phyloP scores from a whole-genome alignment of 1,140 invertebrate genomes.

The Cotesia glomerata region DNA sequence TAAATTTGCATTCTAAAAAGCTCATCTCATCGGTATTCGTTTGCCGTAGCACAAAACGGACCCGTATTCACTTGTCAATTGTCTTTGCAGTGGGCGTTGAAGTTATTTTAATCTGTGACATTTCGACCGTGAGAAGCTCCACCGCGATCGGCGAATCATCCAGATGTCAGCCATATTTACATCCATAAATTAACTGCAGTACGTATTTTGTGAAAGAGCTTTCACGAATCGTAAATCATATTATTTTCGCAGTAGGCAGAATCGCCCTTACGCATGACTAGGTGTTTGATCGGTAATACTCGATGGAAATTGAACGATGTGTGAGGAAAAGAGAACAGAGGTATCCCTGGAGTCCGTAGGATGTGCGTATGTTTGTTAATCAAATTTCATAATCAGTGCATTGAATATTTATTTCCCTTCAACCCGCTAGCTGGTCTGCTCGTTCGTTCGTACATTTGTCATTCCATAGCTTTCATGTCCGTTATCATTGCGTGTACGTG shows the following conservation, averaged over 20 bases:
- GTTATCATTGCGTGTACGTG: background rate
- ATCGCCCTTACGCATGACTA: too few relatives aligned
- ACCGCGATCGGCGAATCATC: background rate
- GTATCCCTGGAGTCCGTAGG: too few relatives aligned
- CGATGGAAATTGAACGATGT: background rate
- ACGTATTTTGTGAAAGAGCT: background rate
- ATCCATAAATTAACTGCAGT: background rate
- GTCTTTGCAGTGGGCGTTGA: background rate
- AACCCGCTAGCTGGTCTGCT: background rate
- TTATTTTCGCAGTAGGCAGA: background rate
- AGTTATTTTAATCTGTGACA: constrained; percentile 19
- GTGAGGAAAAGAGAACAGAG: background rate
- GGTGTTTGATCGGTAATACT: background rate
- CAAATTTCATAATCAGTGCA: constrained; percentile 15
- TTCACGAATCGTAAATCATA: background rate
- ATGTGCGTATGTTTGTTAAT: constrained; percentile 2
- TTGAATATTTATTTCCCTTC: constrained; percentile 15
- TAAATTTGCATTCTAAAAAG: background rate
- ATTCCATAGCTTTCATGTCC: too few relatives aligned
- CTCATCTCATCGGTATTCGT: background rate
- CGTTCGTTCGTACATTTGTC: background rate
- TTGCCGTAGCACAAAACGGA: background rate
- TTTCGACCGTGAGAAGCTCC: background rate
- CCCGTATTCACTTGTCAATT: background rate
- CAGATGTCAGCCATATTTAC: background rate